Evolutionary conservation across 2,888 invertebrate species (phyloP), one percentile per base, ranked within the genome.

Genomic region (Diadegma fenestrale): DNA sequence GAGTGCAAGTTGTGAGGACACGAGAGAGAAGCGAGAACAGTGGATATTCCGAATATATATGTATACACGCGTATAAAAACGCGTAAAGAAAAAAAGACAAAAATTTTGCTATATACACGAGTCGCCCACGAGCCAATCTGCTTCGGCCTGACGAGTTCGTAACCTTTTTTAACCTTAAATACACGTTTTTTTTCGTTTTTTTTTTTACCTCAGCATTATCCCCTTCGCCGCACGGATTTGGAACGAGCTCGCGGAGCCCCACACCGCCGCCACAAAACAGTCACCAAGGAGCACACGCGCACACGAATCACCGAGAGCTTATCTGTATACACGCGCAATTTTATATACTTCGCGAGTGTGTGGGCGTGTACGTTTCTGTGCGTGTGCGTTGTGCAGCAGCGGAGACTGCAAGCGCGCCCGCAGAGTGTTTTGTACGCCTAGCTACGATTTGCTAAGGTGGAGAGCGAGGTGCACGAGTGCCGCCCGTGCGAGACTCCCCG

Each of bases 101-200:
- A 63, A 63, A 30, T 5, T 48, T 17, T 33, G 73, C 58, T 19
- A 64, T 69, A n/a, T 45, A 19, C n/a, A 26, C 22, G 33, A 61
- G 75, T 51, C n/a, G 12, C 51, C 54, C 19, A 54, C 72, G 26
- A 45, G 30, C 69, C 43, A 30, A 30, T 75, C 66, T 22, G 43
- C 14, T 5, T 2, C 26, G n/a, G 89, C 89, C 90, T 90, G 45
- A 89, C 90, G 90, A 92, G 91, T 92, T 91, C 91, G 90, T 92
- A 91, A 91, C 91, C 91, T 92, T 90, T 90, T 90, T 88, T 90
- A 91, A 91, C 91, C 91, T 92, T 91, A 90, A 37, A 86, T 87
- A 77, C 75, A 45, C 37, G 45, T 22, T 45, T 43, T 61, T 61
- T 41, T 33, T 26, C 43, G n/a, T 17, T 63, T 75, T 45, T n/a